Percentiles rank a stretch among this genome's conserved stretches.
phyloP scores from a whole-genome alignment of 2,888 invertebrate species.

The Neoaliturus tenellus region DNA sequence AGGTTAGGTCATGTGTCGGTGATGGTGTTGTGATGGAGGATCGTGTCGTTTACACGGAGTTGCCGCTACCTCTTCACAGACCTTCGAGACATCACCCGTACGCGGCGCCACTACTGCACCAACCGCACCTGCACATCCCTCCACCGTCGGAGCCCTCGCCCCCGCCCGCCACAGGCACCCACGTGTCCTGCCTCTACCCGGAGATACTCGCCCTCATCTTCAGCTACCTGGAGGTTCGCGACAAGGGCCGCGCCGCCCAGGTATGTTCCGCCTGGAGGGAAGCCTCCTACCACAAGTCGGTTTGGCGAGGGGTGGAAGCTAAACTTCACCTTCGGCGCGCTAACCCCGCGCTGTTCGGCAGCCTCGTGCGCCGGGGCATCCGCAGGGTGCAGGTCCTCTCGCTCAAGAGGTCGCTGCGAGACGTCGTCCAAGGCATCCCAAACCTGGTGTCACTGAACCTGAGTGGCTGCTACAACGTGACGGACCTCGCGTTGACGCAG shows the following conservation, averaged over 20 bases:
- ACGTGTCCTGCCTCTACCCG: slow-evolving; percentile 93
- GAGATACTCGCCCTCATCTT: slow-evolving; percentile 96
- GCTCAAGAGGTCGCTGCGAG: slow-evolving; percentile 86
- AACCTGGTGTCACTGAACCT: slow-evolving; percentile 92
- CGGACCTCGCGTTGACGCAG: slow-evolving; percentile 88
- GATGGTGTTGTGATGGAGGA: slow-evolving; percentile 57
- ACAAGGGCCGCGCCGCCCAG: slow-evolving; percentile 93
- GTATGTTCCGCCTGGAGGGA: slow-evolving; percentile 94
- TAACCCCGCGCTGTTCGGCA: slow-evolving; percentile 89
- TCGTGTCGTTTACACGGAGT: slow-evolving; percentile 62
- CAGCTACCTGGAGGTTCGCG: slow-evolving; percentile 90
- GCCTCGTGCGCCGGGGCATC: slow-evolving; percentile 91
- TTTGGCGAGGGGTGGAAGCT: slow-evolving; percentile 96
- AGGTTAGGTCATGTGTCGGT: background rate
- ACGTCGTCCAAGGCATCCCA: slow-evolving; percentile 90
- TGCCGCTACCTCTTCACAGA: slow-evolving; percentile 59
- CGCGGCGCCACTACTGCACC: slow-evolving; percentile 73
- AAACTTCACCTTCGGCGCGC: slow-evolving; percentile 90
- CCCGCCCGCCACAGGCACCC: slow-evolving; percentile 74
- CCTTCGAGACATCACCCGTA: slow-evolving; percentile 71
- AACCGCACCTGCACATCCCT: slow-evolving; percentile 71
- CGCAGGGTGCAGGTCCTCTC: slow-evolving; percentile 93
- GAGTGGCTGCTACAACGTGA: slow-evolving; percentile 95
- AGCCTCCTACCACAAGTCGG: slow-evolving; percentile 93
- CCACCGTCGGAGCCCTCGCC: slow-evolving; percentile 67